Evolutionary conservation across 1,140 invertebrate species (phyloP), one percentile per base, ranked within the genome.

Genomic region (Drosophila sulfurigaster): DNA sequence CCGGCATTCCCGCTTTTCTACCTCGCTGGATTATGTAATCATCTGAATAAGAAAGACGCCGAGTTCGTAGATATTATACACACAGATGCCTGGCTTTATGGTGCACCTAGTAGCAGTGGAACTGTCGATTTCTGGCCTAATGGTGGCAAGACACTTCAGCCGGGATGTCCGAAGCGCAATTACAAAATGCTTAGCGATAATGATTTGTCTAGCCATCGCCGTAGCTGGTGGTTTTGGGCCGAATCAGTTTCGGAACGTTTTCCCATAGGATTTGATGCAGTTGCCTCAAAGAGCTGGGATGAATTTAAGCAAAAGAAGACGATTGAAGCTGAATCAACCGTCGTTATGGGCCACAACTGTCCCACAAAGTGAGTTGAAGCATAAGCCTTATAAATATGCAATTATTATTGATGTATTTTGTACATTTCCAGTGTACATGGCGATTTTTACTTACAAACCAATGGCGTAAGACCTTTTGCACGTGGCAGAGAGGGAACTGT

Each of bases 41-140:
- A 95, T 63, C 92, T 96, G 1, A 94, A 93, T 57, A 93, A 93
- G n/a, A 92, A 91, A 41, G 95, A 96, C 85, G 95, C 95, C 0
- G 92, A 94, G 16, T 95, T 96, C 56, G 95, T 96, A 2, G 95
- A 96, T 79, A 93, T 95, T 0, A 95, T 96, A 63, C 96, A 96
- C 76, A 95, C 96, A 1, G 95, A 96, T 75, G 95, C 94, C 1
- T 92, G 91, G 91, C 78, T 93, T 0, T 95, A 95, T 68, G 94
- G 94, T 0, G 94, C 94, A 0, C 93, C 94, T 0, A 93, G 93
- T 0, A 77, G 92, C 16, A 95, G 94, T 0, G 95, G 95, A 1
- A 94, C 94, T 0, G 94, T 93, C 1, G 95, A 95, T 75, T 95
- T 95, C 88, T 95, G 94, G 94, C 94, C 95, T 0, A 95, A 95